phyloP scores from a whole-genome alignment of 2,113 vertebrate genomes.

The Ochotona curzoniae region DNA sequence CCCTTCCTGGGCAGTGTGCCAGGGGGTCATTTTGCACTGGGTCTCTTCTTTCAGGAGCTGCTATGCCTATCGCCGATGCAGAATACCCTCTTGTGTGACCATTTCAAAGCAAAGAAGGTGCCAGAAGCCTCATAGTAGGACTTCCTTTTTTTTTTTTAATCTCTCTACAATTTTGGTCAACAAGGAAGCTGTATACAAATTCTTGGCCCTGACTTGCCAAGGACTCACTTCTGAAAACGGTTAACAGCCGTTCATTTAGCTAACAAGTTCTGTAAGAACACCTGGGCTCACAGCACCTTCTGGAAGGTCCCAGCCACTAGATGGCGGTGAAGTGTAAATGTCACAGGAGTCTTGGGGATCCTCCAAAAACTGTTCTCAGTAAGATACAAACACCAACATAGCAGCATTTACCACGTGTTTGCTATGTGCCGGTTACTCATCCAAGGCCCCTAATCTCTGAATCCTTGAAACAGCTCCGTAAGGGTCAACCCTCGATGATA shows the following conservation, averaged over 20 bases:
- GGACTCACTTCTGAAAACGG: not conserved
- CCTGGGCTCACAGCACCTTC: not conserved
- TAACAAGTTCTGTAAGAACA: not conserved
- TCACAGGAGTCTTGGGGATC: not conserved
- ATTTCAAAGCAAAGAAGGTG: not conserved
- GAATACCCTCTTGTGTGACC: not conserved
- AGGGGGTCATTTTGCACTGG: not conserved
- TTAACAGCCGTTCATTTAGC: not conserved
- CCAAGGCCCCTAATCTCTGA: not conserved
- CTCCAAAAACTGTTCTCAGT: conserved; percentile 20
- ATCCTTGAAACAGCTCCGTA: not conserved
- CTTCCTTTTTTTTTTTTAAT: not conserved
- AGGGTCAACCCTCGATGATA: not conserved
- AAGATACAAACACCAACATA: not conserved
- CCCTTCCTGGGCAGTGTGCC: not conserved
- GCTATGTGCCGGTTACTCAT: not conserved
- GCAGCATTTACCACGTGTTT: not conserved
- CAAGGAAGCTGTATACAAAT: not conserved
- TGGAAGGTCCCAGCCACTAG: conserved; percentile 34
- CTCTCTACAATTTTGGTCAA: not conserved
- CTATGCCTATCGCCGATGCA: not conserved
- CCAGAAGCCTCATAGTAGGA: not conserved
- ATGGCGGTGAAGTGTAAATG: conserved; percentile 67
- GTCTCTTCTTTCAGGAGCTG: not conserved
- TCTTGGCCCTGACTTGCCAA: not conserved